These are phyloP conservation scores for Harlomillsia oculata DNA, from an alignment of 1,140 invertebrate species.

Conservation along the genomic window DNA sequence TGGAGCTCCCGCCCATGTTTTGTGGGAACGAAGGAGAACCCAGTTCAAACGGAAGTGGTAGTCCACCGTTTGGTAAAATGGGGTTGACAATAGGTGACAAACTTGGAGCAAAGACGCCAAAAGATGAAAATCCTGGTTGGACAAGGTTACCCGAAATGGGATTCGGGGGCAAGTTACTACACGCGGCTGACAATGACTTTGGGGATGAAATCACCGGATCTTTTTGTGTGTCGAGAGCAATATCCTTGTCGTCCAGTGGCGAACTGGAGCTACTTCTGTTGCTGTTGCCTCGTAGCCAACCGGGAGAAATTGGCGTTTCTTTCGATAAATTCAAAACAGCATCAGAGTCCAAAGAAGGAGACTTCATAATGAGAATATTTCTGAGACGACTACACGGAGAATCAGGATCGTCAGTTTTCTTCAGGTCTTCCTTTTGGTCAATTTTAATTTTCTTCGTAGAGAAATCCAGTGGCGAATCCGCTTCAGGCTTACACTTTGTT, in stretches of 20 bases:
- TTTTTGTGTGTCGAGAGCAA: not conserved
- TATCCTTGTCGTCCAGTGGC: not conserved
- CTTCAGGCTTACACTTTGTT: not conserved
- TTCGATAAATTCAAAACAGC: constrained; percentile 29
- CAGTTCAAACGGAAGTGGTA: not conserved
- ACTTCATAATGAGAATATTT: constrained; percentile 32
- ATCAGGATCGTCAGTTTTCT: constrained; percentile 8
- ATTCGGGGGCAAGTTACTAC: not conserved
- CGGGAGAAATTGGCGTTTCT: constrained; percentile 2
- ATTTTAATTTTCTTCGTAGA: constrained; percentile 36
- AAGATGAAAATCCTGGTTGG: not conserved
- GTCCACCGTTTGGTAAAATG: constrained; percentile 3
- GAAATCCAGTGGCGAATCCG: constrained; percentile 38
- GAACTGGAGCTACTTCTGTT: not conserved
- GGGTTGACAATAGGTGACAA: constrained; percentile 4
- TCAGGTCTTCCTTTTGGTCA: constrained; percentile 1
- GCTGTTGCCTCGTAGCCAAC: not conserved
- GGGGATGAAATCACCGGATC: not conserved
- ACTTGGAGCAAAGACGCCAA: constrained; percentile 6
- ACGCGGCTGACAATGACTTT: not conserved
- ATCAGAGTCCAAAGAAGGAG: constrained; percentile 10
- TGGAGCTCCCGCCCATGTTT: no score
- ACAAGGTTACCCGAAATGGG: no score
- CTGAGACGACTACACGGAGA: constrained; percentile 31
- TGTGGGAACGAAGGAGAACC: not conserved